A percentile compares a stretch with the other conserved stretches of the same genome.
Evolutionary conservation across 2,797 vertebrate species (phyloP).

Genomic region (Phrynocephalus guinanensis): DNA sequence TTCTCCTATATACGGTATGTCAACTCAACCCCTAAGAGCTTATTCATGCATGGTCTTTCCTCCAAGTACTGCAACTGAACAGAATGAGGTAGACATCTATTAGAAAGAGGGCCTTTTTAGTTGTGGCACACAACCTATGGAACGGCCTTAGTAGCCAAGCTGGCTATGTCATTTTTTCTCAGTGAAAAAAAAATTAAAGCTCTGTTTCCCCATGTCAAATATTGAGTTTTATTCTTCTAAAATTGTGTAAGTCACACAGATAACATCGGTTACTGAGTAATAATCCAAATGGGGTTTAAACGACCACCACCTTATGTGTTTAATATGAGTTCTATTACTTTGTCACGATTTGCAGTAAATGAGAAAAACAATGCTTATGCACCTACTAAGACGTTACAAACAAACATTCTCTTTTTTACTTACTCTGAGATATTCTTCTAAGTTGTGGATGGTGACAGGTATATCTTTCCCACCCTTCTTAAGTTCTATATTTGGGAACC

Average conservation of each 20-base stretch:
- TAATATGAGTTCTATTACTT: background rate
- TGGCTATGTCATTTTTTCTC: background rate
- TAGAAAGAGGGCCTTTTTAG: too few relatives aligned
- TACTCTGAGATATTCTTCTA: constrained; percentile 98
- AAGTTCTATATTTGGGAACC: constrained; percentile 97
- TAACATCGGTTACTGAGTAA: too few relatives aligned
- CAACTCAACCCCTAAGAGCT: too few relatives aligned
- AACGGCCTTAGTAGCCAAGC: background rate
- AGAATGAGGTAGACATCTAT: too few relatives aligned
- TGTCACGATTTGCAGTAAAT: background rate
- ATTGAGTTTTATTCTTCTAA: background rate
- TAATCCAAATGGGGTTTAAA: background rate
- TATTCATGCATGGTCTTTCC: too few relatives aligned
- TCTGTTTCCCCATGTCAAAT: background rate
- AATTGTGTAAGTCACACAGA: background rate
- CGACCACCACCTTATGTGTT: background rate
- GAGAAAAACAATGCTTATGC: background rate
- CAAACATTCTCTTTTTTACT: constrained; percentile 43
- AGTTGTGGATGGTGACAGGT: constrained; percentile 95
- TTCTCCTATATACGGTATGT: too few relatives aligned
- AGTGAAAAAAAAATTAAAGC: background rate
- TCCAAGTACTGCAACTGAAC: too few relatives aligned
- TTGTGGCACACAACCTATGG: too few relatives aligned
- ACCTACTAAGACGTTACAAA: background rate
- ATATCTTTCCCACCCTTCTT: constrained; percentile 98